A percentile compares a stretch with the other conserved stretches of the same genome.
phyloP scores from a whole-genome alignment of 2,113 vertebrate species.

The Hemicordylus capensis region DNA sequence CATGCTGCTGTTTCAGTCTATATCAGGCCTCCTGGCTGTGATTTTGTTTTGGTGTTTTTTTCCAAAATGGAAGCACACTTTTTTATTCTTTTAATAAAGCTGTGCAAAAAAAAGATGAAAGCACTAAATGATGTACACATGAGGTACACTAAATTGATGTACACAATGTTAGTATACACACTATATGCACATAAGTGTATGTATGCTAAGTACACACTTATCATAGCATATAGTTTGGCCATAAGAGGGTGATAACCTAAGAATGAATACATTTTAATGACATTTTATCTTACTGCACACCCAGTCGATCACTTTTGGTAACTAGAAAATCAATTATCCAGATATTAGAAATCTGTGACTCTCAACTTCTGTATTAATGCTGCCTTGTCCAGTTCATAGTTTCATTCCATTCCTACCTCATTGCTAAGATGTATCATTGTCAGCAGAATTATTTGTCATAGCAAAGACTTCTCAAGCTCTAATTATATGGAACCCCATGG shows the following conservation, averaged over 20 bases:
- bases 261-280: neutral
- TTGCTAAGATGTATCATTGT: constrained; percentile 11
- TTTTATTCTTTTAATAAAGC: too few relatives aligned
- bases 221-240: too few relatives aligned
- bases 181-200: too few relatives aligned
- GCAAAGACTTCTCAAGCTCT: constrained; percentile 4
- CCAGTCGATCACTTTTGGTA: neutral
- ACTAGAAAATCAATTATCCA: neutral
- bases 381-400: neutral
- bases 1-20: too few relatives aligned
- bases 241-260: neutral
- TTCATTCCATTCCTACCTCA: neutral
- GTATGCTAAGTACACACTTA: too few relatives aligned
- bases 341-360: neutral
- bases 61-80: too few relatives aligned
- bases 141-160: too few relatives aligned
- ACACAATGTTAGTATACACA: too few relatives aligned
- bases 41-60: too few relatives aligned
- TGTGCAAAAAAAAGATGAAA: too few relatives aligned
- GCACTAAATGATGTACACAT: too few relatives aligned
- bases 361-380: neutral
- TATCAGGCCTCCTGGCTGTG: too few relatives aligned
- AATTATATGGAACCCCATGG: constrained; percentile 11
- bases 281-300: neutral
- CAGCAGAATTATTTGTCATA: constrained; percentile 22